Evolutionary conservation across 2,888 invertebrate species (phyloP), one percentile per base, ranked within the genome.

Genomic region (Matsumyia berberina): DNA sequence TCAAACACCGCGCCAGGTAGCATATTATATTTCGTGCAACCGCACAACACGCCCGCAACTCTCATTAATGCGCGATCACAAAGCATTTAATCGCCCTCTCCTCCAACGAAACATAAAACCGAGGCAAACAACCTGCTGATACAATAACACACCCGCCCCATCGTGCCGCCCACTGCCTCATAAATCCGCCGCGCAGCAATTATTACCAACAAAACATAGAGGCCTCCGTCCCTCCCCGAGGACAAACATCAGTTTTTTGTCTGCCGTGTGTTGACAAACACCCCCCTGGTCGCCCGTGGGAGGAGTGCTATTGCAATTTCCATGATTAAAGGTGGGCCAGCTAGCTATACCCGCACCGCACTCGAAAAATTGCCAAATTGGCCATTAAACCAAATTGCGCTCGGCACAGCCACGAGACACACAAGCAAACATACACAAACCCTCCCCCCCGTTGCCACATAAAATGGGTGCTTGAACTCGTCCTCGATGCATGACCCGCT

Each of bases 331-430:
- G 33, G 42, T 37, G 78, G 55, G 37, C 66, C 67, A 73, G 46
- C 60, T 82, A 72, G 19, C 37, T 55, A 39, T 62, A 57, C 31
- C 49, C 15, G 51, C 31, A 42, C 39, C 42, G 29, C 53, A 19
- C 64, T 72, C 72, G 69, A 60, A 69, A 74, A 74, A 70, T 70
- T 70, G 70, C 70, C 58, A 80, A 85, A 85, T 85, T 85, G 85
- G 74, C 58, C 80, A 80, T 85, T 80, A 79, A 80, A 80, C 70
- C 62, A 70, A 80, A 85, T 80, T 76, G 79, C 53, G 74, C 85
- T 80, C 80, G 66, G 66, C 70, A 57, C 62, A 69, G 42, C 33
- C 53, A 74, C 55, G 17, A 55, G 31, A 44, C 37, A 62, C 46
- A 74, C 44, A 46, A 19, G 60, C 73, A 67, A 67, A 60, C 46